phyloP scores from a whole-genome alignment of 2,797 vertebrate genomes.

The Toxotes lorentzi region DNA sequence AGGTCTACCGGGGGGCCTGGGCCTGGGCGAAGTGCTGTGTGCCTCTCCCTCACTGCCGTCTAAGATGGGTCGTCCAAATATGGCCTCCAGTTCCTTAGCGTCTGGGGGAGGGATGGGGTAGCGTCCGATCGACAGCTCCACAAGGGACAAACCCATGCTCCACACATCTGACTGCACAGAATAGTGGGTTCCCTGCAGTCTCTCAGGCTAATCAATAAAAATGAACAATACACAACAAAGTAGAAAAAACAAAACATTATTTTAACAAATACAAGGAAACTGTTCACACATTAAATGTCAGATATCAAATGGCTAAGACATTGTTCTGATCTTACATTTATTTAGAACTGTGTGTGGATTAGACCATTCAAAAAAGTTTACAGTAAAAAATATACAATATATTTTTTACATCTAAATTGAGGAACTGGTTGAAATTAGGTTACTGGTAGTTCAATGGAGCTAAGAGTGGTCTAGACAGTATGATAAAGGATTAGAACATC shows the following conservation, averaged over 20 bases:
- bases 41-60: conserved; percentile 83
- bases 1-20: conserved; percentile 83
- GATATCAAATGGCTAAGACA: neutral
- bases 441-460: neutral
- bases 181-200: conserved; percentile 92
- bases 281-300: neutral
- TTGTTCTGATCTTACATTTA: neutral
- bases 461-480: neutral
- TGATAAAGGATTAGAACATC: neutral
- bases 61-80: conserved; percentile 87
- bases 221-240: conserved; percentile 13
- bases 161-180: conserved; percentile 93
- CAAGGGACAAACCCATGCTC: conserved; percentile 93
- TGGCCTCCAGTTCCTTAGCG: conserved; percentile 90
- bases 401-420: neutral
- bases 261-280: neutral
- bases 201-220: conserved; percentile 85
- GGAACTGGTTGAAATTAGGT: neutral
- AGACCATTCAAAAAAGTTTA: neutral
- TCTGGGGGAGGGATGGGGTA: conserved; percentile 93
- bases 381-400: neutral
- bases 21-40: conserved; percentile 87
- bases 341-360: neutral
- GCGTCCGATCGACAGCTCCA: conserved; percentile 91
- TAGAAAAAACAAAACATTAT: neutral